A percentile compares a stretch with the other conserved stretches of the same genome.
These are phyloP conservation scores for Oryzias dopingdopingensis DNA, from an alignment of 2,797 vertebrate species.

Conservation along the genomic window DNA sequence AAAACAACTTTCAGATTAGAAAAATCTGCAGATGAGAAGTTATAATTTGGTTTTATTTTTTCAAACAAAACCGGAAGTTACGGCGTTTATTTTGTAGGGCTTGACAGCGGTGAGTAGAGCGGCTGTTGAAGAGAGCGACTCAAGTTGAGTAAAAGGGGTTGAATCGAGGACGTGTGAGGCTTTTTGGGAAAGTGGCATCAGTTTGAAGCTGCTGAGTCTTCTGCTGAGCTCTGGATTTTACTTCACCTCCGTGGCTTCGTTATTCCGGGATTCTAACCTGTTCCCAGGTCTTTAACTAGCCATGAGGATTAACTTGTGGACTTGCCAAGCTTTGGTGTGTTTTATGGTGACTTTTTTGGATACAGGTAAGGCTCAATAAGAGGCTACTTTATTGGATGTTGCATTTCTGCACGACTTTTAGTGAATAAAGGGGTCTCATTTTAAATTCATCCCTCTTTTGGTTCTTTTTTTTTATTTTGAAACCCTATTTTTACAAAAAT, in stretches of 20 bases:
- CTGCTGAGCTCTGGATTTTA: slow-evolving; percentile 43
- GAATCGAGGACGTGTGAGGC: slow-evolving; percentile 84
- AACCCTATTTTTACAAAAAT: too few relatives aligned
- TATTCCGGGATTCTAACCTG: slow-evolving; percentile 52
- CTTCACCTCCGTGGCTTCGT: slow-evolving; percentile 13
- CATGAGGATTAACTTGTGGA: slow-evolving; percentile 78
- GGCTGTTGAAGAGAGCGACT: slow-evolving; percentile 55
- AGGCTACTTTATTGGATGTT: slow-evolving; percentile 1
- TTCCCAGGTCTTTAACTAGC: slow-evolving; percentile 12
- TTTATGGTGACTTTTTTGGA: slow-evolving; percentile 58
- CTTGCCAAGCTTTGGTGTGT: slow-evolving; percentile 79
- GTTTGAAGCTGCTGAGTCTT: slow-evolving; percentile 42
- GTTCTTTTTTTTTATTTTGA: background rate
- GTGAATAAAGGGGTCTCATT: background rate
- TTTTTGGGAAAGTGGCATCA: slow-evolving; percentile 82
- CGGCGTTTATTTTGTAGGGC: background rate
- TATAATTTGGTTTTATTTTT: slow-evolving; percentile 53
- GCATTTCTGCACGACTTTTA: background rate
- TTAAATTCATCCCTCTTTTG: background rate
- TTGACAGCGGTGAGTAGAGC: slow-evolving; percentile 55
- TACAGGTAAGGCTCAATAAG: slow-evolving; percentile 64
- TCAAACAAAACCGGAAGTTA: slow-evolving; percentile 36
- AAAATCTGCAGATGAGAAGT: too few relatives aligned
- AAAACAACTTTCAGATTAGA: too few relatives aligned
- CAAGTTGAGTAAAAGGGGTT: slow-evolving; percentile 66